Percentiles rank a stretch among this genome's conserved stretches.
These are phyloP conservation scores for Pavo muticus DNA, from an alignment of 2,113 vertebrate species.

Conservation along the genomic window DNA sequence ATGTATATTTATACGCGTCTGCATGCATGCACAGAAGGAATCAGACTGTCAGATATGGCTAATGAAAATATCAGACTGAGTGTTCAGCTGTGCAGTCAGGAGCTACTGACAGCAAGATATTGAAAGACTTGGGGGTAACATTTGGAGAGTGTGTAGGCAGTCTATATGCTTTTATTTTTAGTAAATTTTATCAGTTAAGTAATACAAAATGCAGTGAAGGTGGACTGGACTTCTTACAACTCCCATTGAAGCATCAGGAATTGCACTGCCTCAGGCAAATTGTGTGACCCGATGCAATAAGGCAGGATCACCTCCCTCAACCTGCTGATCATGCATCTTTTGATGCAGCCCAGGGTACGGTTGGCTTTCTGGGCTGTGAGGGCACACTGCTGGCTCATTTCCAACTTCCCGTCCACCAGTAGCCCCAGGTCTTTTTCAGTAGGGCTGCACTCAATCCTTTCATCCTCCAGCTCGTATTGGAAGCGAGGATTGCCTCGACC, in stretches of 20 bases:
- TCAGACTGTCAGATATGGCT: background rate
- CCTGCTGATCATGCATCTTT: too few species aligned
- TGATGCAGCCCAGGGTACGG: too few species aligned
- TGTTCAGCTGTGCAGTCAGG: background rate
- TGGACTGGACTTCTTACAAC: background rate
- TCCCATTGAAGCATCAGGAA: background rate
- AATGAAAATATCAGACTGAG: background rate
- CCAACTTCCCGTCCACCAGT: too few species aligned
- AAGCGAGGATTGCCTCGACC: too few species aligned
- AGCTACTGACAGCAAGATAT: background rate
- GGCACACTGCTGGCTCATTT: too few species aligned
- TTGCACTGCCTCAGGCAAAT: slow-evolving; percentile 28
- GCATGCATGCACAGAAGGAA: background rate
- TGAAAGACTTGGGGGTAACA: background rate
- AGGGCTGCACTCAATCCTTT: too few species aligned
- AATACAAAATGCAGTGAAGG: background rate
- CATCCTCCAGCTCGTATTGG: too few species aligned
- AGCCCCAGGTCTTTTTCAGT: too few species aligned
- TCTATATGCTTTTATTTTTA: background rate
- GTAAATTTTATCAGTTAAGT: background rate
- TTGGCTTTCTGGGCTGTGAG: background rate
- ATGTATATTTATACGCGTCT: background rate
- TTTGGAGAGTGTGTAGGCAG: background rate
- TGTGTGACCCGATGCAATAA: background rate
- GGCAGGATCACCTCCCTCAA: too few species aligned